Base-by-base conservation (phyloP, 2,888 invertebrate species). In the Xanthorhoe designata region DNA sequence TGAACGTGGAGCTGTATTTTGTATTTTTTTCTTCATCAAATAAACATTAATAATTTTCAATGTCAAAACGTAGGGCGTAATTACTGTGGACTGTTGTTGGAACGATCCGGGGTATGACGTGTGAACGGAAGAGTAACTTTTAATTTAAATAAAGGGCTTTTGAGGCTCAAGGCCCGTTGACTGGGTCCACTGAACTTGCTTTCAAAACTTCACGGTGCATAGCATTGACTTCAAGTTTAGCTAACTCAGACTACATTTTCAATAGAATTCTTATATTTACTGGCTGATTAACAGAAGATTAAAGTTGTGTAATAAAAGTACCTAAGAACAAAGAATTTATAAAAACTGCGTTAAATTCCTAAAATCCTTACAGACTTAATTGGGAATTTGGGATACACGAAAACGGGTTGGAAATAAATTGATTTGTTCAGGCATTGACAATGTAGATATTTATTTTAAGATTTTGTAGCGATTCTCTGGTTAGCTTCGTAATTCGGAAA, bases 21-120 rank as follows among this genome's bases (percentile, higher is more conserved):
- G 57, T 63, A 51, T 65, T 66, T 74, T 73, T 75, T 73, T 79
- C 75, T 84, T 84, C 82, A 86, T 89, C 85, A 89, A 89, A 90
- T 89, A 89, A 89, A 89, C 89, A 89, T 89, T 83, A 83, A 83
- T 87, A 82, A 80, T 76, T 81, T 75, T 66, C 67, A 75, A 76
- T 72, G 78, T 78, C 74, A 68, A 75, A 75, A 76, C 65, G 74
- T 65, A 61, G 74, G 79, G 79, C 78, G 84, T 82, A 78, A 85
- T 86, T 85, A 84, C 74, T 64, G 78, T 71, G 75, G 70, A 67
- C 76, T 82, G 80, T 81, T 84, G 76, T 81, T 80, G 78, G 76
- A 79, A 75, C 78, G 63, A 52, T 52, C 35, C 59, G 69, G 69
- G 61, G 56, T 67, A 70, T 76, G 79, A 78, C 79, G 82, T 83